A percentile compares a stretch with the other conserved stretches of the same genome.
Conservation (phyloP, 2,888 invertebrate genomes). For the Therioaphis trifolii region DNA sequence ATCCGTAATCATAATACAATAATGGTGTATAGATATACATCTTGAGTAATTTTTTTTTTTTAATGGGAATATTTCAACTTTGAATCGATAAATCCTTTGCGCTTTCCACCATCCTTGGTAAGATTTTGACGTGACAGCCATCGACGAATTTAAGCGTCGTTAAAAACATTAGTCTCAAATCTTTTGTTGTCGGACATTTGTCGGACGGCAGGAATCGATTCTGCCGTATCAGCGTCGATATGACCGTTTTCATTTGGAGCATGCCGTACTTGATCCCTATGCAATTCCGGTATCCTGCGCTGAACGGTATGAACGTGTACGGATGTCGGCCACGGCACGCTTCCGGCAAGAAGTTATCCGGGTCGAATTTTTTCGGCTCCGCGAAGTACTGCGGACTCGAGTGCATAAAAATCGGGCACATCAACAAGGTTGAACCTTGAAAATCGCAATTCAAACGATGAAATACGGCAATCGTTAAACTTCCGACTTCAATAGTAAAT, state of each 20-base stretch:
- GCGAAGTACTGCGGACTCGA: not conserved
- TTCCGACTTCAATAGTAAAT: not conserved
- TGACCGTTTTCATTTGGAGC: conserved; percentile 50
- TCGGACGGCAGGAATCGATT: conserved; percentile 26
- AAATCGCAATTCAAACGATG: not conserved
- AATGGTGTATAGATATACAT: too few relatives aligned
- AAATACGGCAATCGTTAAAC: not conserved
- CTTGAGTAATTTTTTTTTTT: too few relatives aligned
- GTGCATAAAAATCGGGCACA: not conserved
- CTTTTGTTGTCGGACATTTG: conserved; percentile 26
- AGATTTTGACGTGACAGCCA: conserved; percentile 27
- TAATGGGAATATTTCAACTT: too few relatives aligned
- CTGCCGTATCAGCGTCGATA: conserved; percentile 32
- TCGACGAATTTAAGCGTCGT: conserved; percentile 34
- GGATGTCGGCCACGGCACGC: conserved; percentile 69
- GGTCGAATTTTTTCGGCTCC: conserved; percentile 12
- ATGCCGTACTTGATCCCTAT: conserved; percentile 56
- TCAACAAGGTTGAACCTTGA: not conserved
- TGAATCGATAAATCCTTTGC: not conserved
- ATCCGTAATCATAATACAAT: too few relatives aligned
- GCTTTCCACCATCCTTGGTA: not conserved
- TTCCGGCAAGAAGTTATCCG: conserved; percentile 69
- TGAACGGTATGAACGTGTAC: conserved; percentile 70
- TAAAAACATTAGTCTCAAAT: conserved; percentile 17
- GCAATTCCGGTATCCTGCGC: conserved; percentile 68